Evolutionary conservation across 1,140 invertebrate species (phyloP).

Genomic region (Phymastichus coffea): DNA sequence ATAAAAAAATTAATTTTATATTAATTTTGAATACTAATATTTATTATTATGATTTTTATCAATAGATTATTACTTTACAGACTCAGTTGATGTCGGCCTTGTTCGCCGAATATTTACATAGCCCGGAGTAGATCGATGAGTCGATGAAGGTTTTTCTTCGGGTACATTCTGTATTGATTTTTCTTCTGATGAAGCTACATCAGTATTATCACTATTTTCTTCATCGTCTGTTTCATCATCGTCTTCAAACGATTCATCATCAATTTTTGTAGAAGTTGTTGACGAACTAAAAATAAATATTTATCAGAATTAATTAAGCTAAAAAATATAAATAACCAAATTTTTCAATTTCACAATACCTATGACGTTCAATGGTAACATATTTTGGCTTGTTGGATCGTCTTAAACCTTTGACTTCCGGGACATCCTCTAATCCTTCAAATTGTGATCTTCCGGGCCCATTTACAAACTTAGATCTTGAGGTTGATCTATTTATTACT

Average conservation of each 20-base stretch:
- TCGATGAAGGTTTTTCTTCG: slow-evolving; percentile 41
- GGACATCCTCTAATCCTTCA: slow-evolving; percentile 63
- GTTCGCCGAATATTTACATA: slow-evolving; percentile 69
- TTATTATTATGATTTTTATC: no score
- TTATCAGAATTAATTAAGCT: background rate
- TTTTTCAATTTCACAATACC: slow-evolving; percentile 36
- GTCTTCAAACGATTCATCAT: slow-evolving; percentile 38
- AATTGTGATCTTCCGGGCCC: slow-evolving; percentile 67
- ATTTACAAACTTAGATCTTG: slow-evolving; percentile 42
- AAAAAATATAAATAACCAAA: background rate
- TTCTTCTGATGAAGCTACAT: slow-evolving; percentile 41
- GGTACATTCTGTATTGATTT: slow-evolving; percentile 39
- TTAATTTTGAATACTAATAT: background rate
- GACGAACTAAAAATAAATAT: slow-evolving; percentile 4
- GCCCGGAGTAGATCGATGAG: slow-evolving; percentile 55
- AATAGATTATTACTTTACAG: background rate
- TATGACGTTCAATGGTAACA: slow-evolving; percentile 57
- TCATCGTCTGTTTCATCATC: slow-evolving; percentile 45
- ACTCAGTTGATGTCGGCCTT: slow-evolving; percentile 56
- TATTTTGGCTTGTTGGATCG: slow-evolving; percentile 66
- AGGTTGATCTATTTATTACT: slow-evolving; percentile 16
- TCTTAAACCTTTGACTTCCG: slow-evolving; percentile 58
- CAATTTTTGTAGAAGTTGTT: background rate
- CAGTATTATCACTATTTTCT: slow-evolving; percentile 46
- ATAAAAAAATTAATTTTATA: slow-evolving; percentile 4